phyloP scores from a whole-genome alignment of 2,888 invertebrate genomes.

The Chironomus tentans region DNA sequence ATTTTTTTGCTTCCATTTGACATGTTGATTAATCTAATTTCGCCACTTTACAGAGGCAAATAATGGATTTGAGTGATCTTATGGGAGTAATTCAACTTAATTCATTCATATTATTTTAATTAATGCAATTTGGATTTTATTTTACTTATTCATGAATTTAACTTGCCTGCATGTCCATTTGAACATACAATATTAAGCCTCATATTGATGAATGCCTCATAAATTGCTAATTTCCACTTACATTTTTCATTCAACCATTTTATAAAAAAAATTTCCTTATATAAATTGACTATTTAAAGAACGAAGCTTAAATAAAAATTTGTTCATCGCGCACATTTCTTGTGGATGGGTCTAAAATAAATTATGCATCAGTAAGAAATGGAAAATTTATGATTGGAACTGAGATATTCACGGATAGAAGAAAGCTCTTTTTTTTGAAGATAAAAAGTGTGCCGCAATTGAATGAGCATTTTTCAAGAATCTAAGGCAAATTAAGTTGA shows the following conservation, averaged over 20 bases:
- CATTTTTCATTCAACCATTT: not conserved
- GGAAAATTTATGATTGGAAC: not conserved
- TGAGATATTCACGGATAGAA: not conserved
- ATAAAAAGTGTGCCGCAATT: not conserved
- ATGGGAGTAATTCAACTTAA: not conserved
- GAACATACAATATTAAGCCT: not conserved
- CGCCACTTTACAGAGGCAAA: not conserved
- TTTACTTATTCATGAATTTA: not conserved
- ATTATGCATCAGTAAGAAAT: not conserved
- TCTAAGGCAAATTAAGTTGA: too few relatives aligned
- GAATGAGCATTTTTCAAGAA: too few relatives aligned
- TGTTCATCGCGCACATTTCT: not conserved
- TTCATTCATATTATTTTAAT: not conserved
- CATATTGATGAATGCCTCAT: conserved; percentile 14
- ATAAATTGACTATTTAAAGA: conserved; percentile 1
- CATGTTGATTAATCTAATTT: not conserved
- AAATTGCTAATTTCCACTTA: conserved; percentile 10
- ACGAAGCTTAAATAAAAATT: not conserved
- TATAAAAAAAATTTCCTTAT: not conserved
- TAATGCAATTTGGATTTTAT: not conserved
- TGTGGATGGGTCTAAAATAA: not conserved
- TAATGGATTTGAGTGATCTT: not conserved
- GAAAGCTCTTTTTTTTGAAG: not conserved
- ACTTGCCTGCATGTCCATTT: not conserved
- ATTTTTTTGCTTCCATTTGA: not conserved